Evolutionary conservation across 2,797 vertebrate species (phyloP).

Genomic region (Anguilla megastoma): DNA sequence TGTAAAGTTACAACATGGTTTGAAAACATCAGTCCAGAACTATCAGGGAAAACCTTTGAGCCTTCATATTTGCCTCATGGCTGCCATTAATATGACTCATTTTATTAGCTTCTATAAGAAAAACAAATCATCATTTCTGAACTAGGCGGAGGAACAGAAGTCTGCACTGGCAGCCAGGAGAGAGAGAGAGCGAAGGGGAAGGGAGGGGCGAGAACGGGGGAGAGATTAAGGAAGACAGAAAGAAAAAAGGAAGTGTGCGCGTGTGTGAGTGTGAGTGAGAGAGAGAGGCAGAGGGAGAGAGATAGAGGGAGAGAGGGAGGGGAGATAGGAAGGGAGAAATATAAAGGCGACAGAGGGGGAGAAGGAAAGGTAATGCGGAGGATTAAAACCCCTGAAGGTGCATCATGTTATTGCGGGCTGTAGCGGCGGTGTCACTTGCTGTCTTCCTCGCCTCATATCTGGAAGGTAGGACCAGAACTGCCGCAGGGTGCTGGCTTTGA

Average conservation of each 20-base stretch:
- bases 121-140: conserved; percentile 9
- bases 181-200: conserved; percentile 40
- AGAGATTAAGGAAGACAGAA: conserved; percentile 50
- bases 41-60: neutral
- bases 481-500: conserved; percentile 39
- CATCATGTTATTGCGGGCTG: conserved; percentile 77
- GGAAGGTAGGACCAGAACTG: conserved; percentile 72
- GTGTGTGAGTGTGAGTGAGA: conserved; percentile 46
- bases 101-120: conserved; percentile 31
- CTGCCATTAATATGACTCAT: conserved; percentile 25
- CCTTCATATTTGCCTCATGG: neutral
- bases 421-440: conserved; percentile 72
- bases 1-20: neutral
- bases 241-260: conserved; percentile 54
- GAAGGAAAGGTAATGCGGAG: conserved; percentile 74
- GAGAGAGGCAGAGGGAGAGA: conserved; percentile 45
- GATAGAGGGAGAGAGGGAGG: conserved; percentile 42
- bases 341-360: conserved; percentile 64
- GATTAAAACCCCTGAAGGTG: conserved; percentile 70
- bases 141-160: conserved; percentile 39
- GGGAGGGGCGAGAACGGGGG: conserved; percentile 54
- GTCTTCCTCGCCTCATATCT: conserved; percentile 71
- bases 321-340: conserved; percentile 62
- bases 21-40: neutral
- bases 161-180: conserved; percentile 36